A percentile compares a stretch with the other conserved stretches of the same genome.
Conservation (phyloP, 2,797 vertebrate genomes). For the Crenichthys baileyi region DNA sequence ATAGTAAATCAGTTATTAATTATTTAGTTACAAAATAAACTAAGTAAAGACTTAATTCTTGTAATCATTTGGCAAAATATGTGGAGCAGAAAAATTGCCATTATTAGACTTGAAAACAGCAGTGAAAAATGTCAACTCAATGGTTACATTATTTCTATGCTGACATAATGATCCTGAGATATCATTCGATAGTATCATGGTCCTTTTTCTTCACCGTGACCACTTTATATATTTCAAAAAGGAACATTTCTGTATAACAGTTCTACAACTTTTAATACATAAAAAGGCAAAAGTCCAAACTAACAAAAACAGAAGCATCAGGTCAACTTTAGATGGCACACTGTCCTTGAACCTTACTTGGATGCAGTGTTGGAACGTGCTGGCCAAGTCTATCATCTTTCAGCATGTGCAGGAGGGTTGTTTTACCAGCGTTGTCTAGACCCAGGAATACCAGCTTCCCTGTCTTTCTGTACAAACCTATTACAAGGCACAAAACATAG, state of each 20-base stretch:
- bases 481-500: slow-evolving; percentile 39
- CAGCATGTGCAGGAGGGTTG: slow-evolving; percentile 95
- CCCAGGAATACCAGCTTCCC: slow-evolving; percentile 98
- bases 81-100: too few relatives aligned
- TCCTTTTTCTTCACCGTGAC: too few relatives aligned
- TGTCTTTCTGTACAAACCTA: slow-evolving; percentile 96
- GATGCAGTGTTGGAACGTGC: slow-evolving; percentile 93
- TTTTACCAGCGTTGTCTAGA: slow-evolving; percentile 97
- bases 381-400: slow-evolving; percentile 96
- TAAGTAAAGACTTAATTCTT: too few relatives aligned
- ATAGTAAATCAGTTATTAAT: too few relatives aligned
- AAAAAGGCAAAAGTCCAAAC: background rate
- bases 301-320: background rate
- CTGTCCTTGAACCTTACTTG: slow-evolving; percentile 79
- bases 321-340: background rate
- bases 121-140: too few relatives aligned
- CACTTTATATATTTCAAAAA: background rate
- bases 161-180: too few relatives aligned
- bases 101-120: too few relatives aligned
- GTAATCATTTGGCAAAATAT: too few relatives aligned
- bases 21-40: too few relatives aligned
- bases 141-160: too few relatives aligned
- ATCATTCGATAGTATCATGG: too few relatives aligned
- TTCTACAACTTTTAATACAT: background rate
- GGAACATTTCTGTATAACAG: background rate